Evolutionary conservation across 1,140 invertebrate species (phyloP).

Genomic region (Dryas iulia): DNA sequence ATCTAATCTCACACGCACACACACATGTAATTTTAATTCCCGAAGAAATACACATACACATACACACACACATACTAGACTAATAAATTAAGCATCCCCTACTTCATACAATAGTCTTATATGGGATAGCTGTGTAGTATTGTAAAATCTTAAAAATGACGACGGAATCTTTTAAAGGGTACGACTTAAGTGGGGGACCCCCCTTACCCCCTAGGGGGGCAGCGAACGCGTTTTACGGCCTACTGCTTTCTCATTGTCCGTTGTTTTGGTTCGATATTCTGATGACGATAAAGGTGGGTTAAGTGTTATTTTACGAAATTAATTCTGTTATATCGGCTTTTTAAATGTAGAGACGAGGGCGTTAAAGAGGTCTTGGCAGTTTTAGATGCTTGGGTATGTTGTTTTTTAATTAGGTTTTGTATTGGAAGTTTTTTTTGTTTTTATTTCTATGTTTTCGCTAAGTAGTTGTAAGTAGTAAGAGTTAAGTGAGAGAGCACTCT

Average conservation of each 20-base stretch:
- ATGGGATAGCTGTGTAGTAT: slow-evolving; percentile 61
- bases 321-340: slow-evolving; percentile 44
- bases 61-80: slow-evolving; percentile 28
- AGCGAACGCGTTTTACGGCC: slow-evolving; percentile 66
- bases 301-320: slow-evolving; percentile 64
- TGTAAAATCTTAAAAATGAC: slow-evolving; percentile 80
- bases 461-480: too few species aligned
- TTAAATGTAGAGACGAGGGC: background rate
- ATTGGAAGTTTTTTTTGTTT: too few species aligned
- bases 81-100: slow-evolving; percentile 62
- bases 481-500: too few species aligned
- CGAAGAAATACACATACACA: slow-evolving; percentile 44
- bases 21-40: slow-evolving; percentile 45
- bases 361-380: background rate
- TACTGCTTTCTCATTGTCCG: slow-evolving; percentile 68
- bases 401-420: background rate
- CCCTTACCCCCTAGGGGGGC: slow-evolving; percentile 48
- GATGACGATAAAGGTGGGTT: slow-evolving; percentile 67
- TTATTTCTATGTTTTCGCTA: too few species aligned
- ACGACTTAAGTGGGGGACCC: slow-evolving; percentile 68
- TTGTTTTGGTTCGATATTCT: slow-evolving; percentile 73
- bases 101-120: slow-evolving; percentile 36
- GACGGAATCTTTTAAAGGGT: slow-evolving; percentile 79
- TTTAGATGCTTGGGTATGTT: background rate
- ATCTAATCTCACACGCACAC: slow-evolving; percentile 63